phyloP scores from a whole-genome alignment of 2,113 vertebrate genomes.

The Tachuris rubrigastra region DNA sequence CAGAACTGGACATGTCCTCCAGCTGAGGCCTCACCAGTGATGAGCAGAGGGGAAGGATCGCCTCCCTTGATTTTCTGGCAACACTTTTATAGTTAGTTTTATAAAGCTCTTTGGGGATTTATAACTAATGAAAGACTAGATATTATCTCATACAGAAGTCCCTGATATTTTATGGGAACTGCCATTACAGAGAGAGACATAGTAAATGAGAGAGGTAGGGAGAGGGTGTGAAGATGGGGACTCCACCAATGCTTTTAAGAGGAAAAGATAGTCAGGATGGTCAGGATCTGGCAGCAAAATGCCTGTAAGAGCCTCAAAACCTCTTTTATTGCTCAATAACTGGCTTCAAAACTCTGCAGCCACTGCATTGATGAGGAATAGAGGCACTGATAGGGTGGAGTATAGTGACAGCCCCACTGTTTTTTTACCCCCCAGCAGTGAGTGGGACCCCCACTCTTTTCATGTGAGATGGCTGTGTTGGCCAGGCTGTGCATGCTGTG shows the following conservation, averaged over 20 bases:
- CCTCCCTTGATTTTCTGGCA: neutral
- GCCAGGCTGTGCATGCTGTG: neutral
- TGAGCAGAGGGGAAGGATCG: neutral
- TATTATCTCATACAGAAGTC: neutral
- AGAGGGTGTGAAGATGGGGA: neutral
- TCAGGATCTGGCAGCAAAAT: neutral
- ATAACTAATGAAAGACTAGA: neutral
- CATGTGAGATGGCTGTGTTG: fast-evolving
- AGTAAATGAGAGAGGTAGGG: neutral
- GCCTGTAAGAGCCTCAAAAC: neutral
- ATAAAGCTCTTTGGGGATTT: neutral
- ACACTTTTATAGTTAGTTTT: neutral
- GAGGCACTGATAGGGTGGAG: neutral
- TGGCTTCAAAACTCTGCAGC: neutral
- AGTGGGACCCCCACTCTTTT: neutral
- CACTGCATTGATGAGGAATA: neutral
- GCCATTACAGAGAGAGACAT: neutral
- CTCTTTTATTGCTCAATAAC: neutral
- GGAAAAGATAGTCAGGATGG: neutral
- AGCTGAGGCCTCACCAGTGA: neutral
- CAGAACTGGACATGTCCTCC: neutral
- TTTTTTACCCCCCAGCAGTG: neutral
- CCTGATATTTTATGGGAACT: neutral
- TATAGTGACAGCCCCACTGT: neutral
- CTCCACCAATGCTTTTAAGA: neutral